Base-by-base conservation (phyloP, 2,113 vertebrate genomes). In the Hippocampus abdominalis region DNA sequence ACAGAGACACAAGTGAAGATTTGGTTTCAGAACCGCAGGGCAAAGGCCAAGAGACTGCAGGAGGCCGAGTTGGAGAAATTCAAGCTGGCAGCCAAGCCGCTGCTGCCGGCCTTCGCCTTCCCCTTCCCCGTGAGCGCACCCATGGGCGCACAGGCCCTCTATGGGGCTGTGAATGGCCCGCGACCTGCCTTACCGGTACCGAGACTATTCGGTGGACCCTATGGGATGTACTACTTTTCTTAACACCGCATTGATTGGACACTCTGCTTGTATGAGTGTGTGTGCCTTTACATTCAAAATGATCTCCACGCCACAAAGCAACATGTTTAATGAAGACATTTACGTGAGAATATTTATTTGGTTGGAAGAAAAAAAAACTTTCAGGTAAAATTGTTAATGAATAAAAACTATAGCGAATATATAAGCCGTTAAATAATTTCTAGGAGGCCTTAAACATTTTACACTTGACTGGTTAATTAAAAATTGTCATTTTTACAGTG, bases 1-100 rank as follows among this genome's bases (percentile, higher is more conserved):
- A 93, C 93, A 68, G 94, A 95, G 91, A 94, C 94, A 1, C 94
- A 94, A 79, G 94, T 94, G 68, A 94, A 94, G 84, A 94, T 95
- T 73, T 94, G 94, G 94, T 95, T 95, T 79, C 94, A 95, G 81
- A 95, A 94, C 87, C 85, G 94, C 69, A 85, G 94, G 46, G 94
- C 94, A 48, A 94, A 95, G 75, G 93, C 94, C 79, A 94, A 94
- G 76, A 89, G 94, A 85, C 91, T 95, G 12, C 94, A 94, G 79
- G 93, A 94, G 83, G 93, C 94, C 71, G 93, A 94, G 86, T 74
- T 94, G 88, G 94, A 94, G 82, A 94, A 93, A 78, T 76, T 92
- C 65, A 94, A 94, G 81, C 84, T 94, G 75, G 89, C 92, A n/a
- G 84, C 93, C 25, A 94, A 94, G 81, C 93, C 94, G 15, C 75